Base-by-base conservation (phyloP, 2,888 invertebrate genomes). In the Rugalucina vietnamica region DNA sequence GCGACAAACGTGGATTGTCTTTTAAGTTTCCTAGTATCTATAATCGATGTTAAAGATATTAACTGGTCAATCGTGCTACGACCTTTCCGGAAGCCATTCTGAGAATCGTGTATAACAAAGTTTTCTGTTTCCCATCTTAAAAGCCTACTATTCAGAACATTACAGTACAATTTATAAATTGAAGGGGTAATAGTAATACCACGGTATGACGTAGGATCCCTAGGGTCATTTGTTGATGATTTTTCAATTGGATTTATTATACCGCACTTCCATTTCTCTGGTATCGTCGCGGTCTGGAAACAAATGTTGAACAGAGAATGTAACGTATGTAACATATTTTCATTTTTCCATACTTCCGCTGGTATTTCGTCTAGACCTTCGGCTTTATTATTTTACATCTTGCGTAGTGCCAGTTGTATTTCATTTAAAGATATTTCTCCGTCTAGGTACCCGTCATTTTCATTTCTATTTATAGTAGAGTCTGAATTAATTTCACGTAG, bases 11-110 rank as follows among this genome's bases (percentile, higher is more conserved):
- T 72, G 8, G 37, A 43, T 27, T 43, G 72, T 27, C 72, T 43
- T 72, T 72, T 72, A 43, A 39, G 29, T 27, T 72, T 72, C 14
- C 72, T 39, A 24, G 72, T 72, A 43, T 72, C 72, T 27, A 72
- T 49, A 29, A 24, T 24, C 27, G 60, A 60, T 5, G 60, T 29
- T 12, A 60, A 32, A 4, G 60, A 60, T 29, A 27, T 4, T 12
- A 60, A 4, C 18, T 60, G 60, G 29, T 60, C 60, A 29, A 60
- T 60, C 5, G 60, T 60, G 21, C 60, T 60, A 5, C 60, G 24
- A 8, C 60, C 60, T 29, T 60, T 60, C 4, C 29, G 43, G 27
- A 29, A 60, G 21, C 4, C 29, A 5, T 18, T 60, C 21, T 60
- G 5, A 27, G 60, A 60, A 21, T 29, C 60, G 21, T 60, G 60